Evolutionary conservation across 2,888 invertebrate species (phyloP).

Genomic region (Himalopsyche tibetana): DNA sequence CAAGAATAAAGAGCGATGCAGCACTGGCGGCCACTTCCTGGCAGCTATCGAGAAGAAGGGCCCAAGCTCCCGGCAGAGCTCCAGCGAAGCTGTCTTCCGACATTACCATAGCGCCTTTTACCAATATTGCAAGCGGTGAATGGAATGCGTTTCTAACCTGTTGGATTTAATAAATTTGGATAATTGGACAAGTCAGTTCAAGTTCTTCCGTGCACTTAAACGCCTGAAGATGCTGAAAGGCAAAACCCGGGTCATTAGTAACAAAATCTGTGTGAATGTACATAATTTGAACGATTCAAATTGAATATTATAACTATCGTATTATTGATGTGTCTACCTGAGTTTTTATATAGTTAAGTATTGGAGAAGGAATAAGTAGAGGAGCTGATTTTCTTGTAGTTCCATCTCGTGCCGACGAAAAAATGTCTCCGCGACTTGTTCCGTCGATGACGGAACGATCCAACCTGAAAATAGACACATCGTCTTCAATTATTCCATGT

Average conservation of each 20-base stretch:
- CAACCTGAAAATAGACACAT: constrained; percentile 52
- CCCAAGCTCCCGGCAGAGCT: constrained; percentile 96
- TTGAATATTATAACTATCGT: too few species aligned
- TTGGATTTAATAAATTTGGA: neutral
- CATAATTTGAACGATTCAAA: too few species aligned
- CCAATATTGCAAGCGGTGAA: constrained; percentile 88
- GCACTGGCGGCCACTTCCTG: constrained; percentile 90
- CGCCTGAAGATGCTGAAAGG: too few species aligned
- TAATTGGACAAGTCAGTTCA: too few species aligned
- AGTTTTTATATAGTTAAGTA: constrained; percentile 87
- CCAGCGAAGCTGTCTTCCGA: constrained; percentile 92
- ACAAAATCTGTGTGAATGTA: too few species aligned
- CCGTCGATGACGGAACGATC: constrained; percentile 62
- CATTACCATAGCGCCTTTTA: constrained; percentile 94
- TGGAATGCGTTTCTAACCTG: constrained; percentile 94
- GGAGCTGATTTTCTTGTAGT: constrained; percentile 70
- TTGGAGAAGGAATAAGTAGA: constrained; percentile 80
- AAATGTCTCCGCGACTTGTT: constrained; percentile 54
- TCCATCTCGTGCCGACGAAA: constrained; percentile 68
- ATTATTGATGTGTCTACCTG: constrained; percentile 72
- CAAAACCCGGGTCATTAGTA: too few species aligned
- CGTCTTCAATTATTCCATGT: too few species aligned
- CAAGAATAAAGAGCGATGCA: constrained; percentile 93
- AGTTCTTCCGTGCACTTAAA: too few species aligned
- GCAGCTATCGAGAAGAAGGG: constrained; percentile 94